Evolutionary conservation across 2,113 vertebrate genomes (phyloP).

Genomic region (Corydoras sp.): DNA sequence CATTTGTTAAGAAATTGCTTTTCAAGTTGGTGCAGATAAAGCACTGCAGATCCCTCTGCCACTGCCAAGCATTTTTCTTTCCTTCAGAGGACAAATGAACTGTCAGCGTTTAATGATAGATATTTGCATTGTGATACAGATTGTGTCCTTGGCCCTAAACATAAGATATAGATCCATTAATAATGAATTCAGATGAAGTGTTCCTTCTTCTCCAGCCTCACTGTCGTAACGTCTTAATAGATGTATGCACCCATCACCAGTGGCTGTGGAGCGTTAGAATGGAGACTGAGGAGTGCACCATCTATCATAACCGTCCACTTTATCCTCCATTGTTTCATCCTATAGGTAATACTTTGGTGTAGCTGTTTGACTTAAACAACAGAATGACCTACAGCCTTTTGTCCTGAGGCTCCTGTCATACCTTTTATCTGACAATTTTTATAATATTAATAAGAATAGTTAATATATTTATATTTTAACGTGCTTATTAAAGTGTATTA

Average conservation of each 20-base stretch:
- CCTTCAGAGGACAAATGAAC: slow-evolving; percentile 72
- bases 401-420: background rate
- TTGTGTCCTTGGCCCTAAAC: slow-evolving; percentile 73
- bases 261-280: slow-evolving; percentile 68
- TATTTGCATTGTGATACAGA: slow-evolving; percentile 77
- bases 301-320: slow-evolving; percentile 63
- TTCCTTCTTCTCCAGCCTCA: slow-evolving; percentile 48
- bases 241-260: slow-evolving; percentile 57
- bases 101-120: slow-evolving; percentile 76
- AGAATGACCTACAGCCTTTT: background rate
- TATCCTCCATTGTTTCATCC: slow-evolving; percentile 47
- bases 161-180: slow-evolving; percentile 73
- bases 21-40: slow-evolving; percentile 38
- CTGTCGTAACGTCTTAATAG: slow-evolving; percentile 60
- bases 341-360: slow-evolving; percentile 45
- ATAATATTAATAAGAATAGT: too few species aligned
- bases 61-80: slow-evolving; percentile 69
- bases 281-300: slow-evolving; percentile 59
- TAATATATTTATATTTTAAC: too few species aligned
- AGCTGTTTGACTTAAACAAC: slow-evolving; percentile 30
- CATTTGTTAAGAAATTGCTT: slow-evolving; percentile 45
- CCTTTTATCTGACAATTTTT: background rate
- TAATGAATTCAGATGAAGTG: slow-evolving; percentile 73
- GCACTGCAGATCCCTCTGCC: slow-evolving; percentile 36
- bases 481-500: too few species aligned